Evolutionary conservation across 2,113 vertebrate species (phyloP), one percentile per base, ranked within the genome.

Genomic region (Hypomesus transpacificus): DNA sequence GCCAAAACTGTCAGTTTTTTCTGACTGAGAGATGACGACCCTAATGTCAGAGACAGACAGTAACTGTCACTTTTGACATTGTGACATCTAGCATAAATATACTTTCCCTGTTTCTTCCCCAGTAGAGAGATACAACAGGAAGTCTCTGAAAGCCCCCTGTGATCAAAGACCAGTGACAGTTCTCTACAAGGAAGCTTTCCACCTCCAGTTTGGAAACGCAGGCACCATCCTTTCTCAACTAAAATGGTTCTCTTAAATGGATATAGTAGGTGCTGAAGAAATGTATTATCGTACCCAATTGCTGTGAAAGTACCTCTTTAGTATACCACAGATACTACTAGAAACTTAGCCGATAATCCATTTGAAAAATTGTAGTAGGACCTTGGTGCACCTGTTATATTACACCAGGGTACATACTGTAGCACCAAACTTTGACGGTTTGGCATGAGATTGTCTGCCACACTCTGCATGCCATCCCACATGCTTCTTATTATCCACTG

Each of bases 101-200:
- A 46, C 39, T 46, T 11, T 11, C 13, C 39, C 39, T 46, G 17
- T 63, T 59, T n/a, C 67, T 24, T 61, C 39, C 22, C 50, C 17
- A 50, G 31, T 59, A 51, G 54, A 28, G 14, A 58, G 51, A 61
- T 59, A 24, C 56, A 74, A 66, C 54, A 66, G 71, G 71, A 64
- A 91, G 80, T 74, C 80, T 77, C 79, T 46, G 39, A n/a, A n/a
- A n/a, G n/a, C 76, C 75, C 18, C 83, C 85, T 91, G 86, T 92
- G 91, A 93, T 93, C 91, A 93, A 90, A 91, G 86, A 82, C 80
- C 84, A 73, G 74, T 87, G 90, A 31, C 0, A 28, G 21, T 86
- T 88, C 90, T 93, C 61, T 16, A 31, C 9, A 2, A 46, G 39
- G 90, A 93, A 80, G 79, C 80, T 87, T 77, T 83, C 91, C 83